Base-by-base conservation (phyloP, 2,113 vertebrate species). In the Melanocharis versteri region DNA sequence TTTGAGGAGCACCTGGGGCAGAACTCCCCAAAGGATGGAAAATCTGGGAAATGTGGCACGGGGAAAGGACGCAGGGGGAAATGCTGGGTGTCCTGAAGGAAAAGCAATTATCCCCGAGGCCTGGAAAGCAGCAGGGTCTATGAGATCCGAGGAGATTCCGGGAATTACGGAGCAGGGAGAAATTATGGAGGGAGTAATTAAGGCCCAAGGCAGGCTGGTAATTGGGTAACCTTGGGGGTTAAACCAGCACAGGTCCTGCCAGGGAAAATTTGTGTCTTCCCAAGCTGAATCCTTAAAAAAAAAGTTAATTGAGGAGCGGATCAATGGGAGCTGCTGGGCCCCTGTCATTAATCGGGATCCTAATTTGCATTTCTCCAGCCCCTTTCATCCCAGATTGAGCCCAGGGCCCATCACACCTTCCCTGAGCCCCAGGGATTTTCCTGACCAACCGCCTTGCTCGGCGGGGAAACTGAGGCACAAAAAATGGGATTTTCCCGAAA, bases 131-230 rank as follows among this genome's bases (percentile, higher is more conserved):
- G 54, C 18, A n/a, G n/a, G 66, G 83, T 31, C 85, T 45, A 24
- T 83, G 47, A 65, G 80, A 95, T 96, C 91, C 83, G 50, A 69
- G 84, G 64, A 96, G 94, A 93, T 95, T 60, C 93, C 92, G 91
- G 93, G 95, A 97, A 95, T 93, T 85, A 84, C 62, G 70, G 88
- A 85, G 72, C 80, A 47, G 87, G 61, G 68, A 96, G 87, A 96
- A 97, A 95, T 95, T 72, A 92, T 18, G 93, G 94, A 83, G 86
- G 82, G n/a, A 75, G 64, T 97, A 96, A 97, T 97, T 96, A 96
- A 93, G 42, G 83, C 82, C 95, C 84, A 39, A 53, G 72, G 61
- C 71, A 17, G 84, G 78, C 75, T 28, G 82, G 83, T 92, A 97
- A 97, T 96, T 95, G 94, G 8, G 15, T 93, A 89, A 96, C 94